Conservation (phyloP, 2,888 invertebrate species). For the Girardia tigrina region DNA sequence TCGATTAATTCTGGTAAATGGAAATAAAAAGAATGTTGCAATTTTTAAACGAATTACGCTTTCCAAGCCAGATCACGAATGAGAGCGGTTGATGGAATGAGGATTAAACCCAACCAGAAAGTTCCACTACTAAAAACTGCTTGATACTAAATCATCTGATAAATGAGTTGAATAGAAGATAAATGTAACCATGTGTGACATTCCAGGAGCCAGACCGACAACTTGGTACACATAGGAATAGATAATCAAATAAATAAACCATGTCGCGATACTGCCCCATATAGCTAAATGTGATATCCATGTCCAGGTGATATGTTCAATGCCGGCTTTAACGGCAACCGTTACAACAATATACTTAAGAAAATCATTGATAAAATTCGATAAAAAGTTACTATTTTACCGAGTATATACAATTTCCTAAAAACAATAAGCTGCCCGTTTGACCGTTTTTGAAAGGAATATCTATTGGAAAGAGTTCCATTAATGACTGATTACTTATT, state of each 20-base stretch:
- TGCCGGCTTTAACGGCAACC: constrained; percentile 94
- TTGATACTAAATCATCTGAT: constrained; percentile 47
- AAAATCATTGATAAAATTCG: constrained; percentile 38
- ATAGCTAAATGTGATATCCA: constrained; percentile 82
- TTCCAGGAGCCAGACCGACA: constrained; percentile 72
- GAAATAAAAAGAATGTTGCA: too few relatives aligned
- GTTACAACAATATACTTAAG: constrained; percentile 79
- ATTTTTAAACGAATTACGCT: constrained; percentile 53
- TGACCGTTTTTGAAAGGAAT: constrained; percentile 58
- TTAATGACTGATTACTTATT: too few relatives aligned
- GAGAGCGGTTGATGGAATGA: constrained; percentile 74
- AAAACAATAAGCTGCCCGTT: constrained; percentile 72
- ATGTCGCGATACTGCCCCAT: constrained; percentile 81
- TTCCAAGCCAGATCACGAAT: constrained; percentile 74
- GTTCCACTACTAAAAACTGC: constrained; percentile 73
- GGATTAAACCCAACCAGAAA: constrained; percentile 81
- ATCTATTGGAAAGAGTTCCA: too few relatives aligned
- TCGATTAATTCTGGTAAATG: constrained; percentile 64
- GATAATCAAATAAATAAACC: constrained; percentile 76
- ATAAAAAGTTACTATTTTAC: constrained; percentile 59
- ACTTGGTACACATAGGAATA: constrained; percentile 58
- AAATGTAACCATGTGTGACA: constrained; percentile 67
- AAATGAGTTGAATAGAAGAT: constrained; percentile 2
- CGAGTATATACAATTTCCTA: constrained; percentile 90
- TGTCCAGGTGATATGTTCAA: constrained; percentile 86